Conservation (phyloP, 2,888 invertebrate species). For the Notocelia uddmanniana region DNA sequence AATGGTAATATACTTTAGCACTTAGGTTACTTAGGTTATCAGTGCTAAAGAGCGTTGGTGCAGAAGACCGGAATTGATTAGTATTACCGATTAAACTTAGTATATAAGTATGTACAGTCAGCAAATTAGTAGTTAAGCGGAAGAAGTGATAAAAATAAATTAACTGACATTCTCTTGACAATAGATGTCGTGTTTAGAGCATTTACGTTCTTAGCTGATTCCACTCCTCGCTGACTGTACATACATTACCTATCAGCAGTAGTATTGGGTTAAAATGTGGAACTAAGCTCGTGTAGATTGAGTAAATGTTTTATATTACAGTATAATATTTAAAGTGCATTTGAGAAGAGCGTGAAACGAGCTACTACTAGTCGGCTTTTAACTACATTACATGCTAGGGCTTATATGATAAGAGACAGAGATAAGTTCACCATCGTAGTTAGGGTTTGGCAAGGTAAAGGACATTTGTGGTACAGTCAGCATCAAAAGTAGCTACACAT, state of each 20-base stretch:
- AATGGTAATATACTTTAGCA: neutral
- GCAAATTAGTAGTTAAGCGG: neutral
- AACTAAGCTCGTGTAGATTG: neutral
- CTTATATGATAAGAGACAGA: neutral
- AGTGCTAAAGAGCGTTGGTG: slow-evolving; percentile 6
- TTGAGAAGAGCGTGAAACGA: neutral
- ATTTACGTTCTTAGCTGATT: neutral
- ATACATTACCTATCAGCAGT: neutral
- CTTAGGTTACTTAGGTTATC: too few relatives aligned
- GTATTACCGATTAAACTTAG: neutral
- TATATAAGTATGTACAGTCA: neutral
- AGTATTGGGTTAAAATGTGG: neutral
- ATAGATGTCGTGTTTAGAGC: neutral
- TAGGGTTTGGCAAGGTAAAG: neutral
- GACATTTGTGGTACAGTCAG: too few relatives aligned
- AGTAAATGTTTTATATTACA: neutral
- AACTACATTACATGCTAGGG: neutral
- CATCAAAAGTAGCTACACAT: too few relatives aligned
- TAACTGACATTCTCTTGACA: neutral
- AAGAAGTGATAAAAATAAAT: neutral
- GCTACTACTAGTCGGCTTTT: neutral
- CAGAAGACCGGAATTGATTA: neutral
- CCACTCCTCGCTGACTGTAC: neutral
- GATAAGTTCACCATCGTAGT: neutral
- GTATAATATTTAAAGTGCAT: neutral